Evolutionary conservation across 2,113 vertebrate genomes (phyloP).

Genomic region (Gallinago paraguaiae): DNA sequence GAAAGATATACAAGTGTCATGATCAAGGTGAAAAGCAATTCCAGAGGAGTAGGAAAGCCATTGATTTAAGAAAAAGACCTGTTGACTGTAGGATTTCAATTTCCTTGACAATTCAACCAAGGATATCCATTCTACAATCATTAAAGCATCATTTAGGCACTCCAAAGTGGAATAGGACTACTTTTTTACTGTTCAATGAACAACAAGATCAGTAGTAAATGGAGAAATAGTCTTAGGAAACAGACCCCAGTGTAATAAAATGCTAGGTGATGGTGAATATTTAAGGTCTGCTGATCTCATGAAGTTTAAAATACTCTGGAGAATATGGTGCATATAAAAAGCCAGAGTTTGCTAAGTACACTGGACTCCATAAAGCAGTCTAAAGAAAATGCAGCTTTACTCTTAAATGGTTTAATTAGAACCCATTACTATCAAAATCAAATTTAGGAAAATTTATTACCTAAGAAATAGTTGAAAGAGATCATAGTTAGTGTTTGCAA

Average conservation of each 20-base stretch:
- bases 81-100: constrained; percentile 46
- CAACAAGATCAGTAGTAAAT: constrained; percentile 18
- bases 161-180: constrained; percentile 11
- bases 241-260: not conserved
- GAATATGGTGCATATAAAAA: not conserved
- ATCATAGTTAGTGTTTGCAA: not conserved
- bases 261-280: not conserved
- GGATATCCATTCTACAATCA: constrained; percentile 14
- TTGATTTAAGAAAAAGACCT: not conserved
- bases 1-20: not conserved
- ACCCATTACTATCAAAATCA: not conserved
- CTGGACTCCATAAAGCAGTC: not conserved
- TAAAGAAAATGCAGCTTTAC: not conserved
- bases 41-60: not conserved
- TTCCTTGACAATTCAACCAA: constrained; percentile 48
- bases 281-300: constrained; percentile 7
- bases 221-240: constrained; percentile 22
- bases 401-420: constrained; percentile 27
- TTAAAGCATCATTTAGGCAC: constrained; percentile 6
- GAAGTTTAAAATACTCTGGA: not conserved
- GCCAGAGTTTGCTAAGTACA: not conserved
- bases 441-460: not conserved
- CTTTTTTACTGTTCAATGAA: constrained; percentile 19
- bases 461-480: not conserved
- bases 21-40: constrained; percentile 37